Evolutionary conservation across 2,888 invertebrate species (phyloP).

Genomic region (Idaea straminata): DNA sequence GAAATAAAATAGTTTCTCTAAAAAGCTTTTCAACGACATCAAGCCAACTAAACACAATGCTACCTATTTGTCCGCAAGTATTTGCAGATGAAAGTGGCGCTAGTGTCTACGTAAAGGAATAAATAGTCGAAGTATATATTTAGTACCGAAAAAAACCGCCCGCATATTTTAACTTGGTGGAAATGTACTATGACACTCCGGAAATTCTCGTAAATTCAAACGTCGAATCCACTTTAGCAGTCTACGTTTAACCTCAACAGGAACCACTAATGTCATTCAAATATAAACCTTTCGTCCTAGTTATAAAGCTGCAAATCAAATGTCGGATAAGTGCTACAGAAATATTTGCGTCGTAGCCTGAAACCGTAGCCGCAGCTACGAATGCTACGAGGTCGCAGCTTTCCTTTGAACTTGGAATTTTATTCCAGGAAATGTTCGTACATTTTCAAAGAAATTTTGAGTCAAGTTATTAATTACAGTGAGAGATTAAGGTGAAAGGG

Average conservation of each 20-base stretch:
- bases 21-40: neutral
- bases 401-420: neutral
- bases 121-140: neutral
- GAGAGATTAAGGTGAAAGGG: too few species aligned
- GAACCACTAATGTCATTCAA: conserved; percentile 12
- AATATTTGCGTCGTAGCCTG: conserved; percentile 27
- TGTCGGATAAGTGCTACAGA: conserved; percentile 12
- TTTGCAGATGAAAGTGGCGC: neutral
- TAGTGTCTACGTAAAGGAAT: neutral
- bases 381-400: conserved; percentile 33
- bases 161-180: neutral
- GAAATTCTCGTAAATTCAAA: conserved; percentile 49
- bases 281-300: conserved; percentile 18
- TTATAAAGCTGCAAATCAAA: conserved; percentile 18
- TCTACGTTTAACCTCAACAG: conserved; percentile 28
- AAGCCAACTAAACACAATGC: neutral
- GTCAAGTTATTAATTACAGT: neutral
- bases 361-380: conserved; percentile 34
- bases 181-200: conserved; percentile 30
- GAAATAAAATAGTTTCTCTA: neutral
- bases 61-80: neutral
- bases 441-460: neutral
- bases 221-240: conserved; percentile 57
- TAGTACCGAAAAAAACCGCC: neutral
- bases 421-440: too few species aligned